These are phyloP conservation scores for Scaptomyza tumidula DNA, from an alignment of 2,888 invertebrate genomes.

Conservation along the genomic window DNA sequence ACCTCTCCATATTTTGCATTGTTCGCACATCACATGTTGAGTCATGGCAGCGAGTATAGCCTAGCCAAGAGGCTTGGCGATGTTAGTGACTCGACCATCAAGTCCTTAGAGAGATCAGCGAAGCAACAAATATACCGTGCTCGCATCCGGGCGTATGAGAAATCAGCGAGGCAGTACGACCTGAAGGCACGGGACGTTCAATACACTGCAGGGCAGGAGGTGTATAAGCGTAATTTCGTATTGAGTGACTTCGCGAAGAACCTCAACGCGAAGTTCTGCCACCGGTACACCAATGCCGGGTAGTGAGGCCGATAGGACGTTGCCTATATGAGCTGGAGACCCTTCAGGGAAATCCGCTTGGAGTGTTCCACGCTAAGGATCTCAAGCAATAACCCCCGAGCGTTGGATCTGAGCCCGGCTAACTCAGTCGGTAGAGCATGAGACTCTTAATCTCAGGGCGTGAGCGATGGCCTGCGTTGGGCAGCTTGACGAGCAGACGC, in stretches of 20 bases:
- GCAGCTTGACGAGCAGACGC: neutral
- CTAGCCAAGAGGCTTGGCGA: no score
- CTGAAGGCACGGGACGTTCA: neutral
- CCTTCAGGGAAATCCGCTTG: neutral
- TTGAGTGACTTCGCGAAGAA: neutral
- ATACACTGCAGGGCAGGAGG: neutral
- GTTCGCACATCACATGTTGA: slow-evolving; percentile 10
- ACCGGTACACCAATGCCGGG: neutral
- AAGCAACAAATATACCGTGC: neutral
- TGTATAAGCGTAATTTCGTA: neutral
- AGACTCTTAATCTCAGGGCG: slow-evolving; percentile 85
- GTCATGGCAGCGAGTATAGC: neutral
- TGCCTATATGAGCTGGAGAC: no score
- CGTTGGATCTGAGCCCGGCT: slow-evolving; percentile 79
- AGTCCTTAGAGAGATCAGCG: no score
- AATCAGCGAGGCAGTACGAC: neutral
- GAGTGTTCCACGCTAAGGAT: neutral
- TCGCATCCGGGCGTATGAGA: neutral
- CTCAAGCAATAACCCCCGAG: neutral
- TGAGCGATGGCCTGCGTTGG: neutral
- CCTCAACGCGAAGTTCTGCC: neutral
- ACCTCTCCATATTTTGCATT: slow-evolving; percentile 5
- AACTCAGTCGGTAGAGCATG: slow-evolving; percentile 85
- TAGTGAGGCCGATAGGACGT: neutral
- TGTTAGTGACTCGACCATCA: no score